These are phyloP conservation scores for Agrochola circellaris DNA, from an alignment of 2,888 invertebrate genomes.

Conservation along the genomic window DNA sequence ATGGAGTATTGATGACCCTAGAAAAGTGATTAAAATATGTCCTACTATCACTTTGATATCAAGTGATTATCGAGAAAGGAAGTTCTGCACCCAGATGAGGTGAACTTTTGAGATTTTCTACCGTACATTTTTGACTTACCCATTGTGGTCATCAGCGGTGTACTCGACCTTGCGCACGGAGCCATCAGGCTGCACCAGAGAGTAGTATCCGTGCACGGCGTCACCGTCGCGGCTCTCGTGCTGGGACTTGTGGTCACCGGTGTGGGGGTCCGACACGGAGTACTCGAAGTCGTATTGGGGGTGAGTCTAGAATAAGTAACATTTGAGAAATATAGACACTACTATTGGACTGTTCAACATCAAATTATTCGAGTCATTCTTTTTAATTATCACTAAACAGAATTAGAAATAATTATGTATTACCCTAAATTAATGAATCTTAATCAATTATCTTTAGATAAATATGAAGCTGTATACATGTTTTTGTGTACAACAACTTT, in stretches of 20 bases:
- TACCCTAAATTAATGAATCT: background rate
- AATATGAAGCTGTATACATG: background rate
- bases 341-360: background rate
- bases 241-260: constrained; percentile 90
- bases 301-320: constrained; percentile 73
- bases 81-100: background rate
- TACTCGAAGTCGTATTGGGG: constrained; percentile 88
- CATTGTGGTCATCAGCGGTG: constrained; percentile 90
- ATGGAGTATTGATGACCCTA: background rate
- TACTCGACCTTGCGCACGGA: constrained; percentile 90
- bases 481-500: background rate
- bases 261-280: constrained; percentile 90
- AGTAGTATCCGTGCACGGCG: constrained; percentile 88
- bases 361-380: background rate
- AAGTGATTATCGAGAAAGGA: background rate
- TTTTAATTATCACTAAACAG: background rate
- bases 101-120: too few species aligned
- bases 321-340: background rate
- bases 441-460: background rate
- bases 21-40: background rate
- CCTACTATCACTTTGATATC: background rate
- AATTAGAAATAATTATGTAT: background rate
- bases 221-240: constrained; percentile 90
- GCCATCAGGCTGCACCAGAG: constrained; percentile 89
- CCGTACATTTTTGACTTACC: constrained; percentile 74